Conservation (phyloP, 2,888 invertebrate genomes). For the Chironomus riparius region DNA sequence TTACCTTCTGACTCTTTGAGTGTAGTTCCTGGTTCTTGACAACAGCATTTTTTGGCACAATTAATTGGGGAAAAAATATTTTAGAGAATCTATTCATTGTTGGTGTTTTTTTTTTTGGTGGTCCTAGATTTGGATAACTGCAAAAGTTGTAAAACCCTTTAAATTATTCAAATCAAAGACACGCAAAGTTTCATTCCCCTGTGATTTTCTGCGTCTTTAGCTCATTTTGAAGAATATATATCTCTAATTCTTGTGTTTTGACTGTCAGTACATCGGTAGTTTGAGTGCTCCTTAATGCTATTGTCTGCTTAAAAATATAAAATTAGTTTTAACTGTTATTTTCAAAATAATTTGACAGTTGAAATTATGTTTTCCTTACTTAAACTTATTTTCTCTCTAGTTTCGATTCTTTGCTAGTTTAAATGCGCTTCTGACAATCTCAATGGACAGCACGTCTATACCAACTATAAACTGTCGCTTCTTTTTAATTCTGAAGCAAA, state of each 20-base stretch:
- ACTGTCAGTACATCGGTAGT: no score
- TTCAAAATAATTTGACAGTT: no score
- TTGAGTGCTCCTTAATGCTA: no score
- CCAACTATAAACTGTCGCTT: background rate
- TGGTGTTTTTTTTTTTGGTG: background rate
- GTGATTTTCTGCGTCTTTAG: background rate
- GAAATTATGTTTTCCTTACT: no score
- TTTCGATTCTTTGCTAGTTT: no score
- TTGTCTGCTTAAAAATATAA: no score
- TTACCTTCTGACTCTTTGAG: slow-evolving; percentile 68
- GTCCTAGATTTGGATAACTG: background rate
- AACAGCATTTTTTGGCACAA: slow-evolving; percentile 53
- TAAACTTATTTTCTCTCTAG: no score
- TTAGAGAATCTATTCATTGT: slow-evolving; percentile 52
- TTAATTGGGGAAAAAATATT: slow-evolving; percentile 59
- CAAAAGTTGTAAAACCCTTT: no score
- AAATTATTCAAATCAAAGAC: background rate
- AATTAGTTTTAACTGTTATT: no score
- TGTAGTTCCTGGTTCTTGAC: slow-evolving; percentile 52
- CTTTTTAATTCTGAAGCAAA: background rate
- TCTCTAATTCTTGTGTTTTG: no score
- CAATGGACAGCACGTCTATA: no score
- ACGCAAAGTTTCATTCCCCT: background rate
- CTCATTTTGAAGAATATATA: background rate
- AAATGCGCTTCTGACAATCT: no score